phyloP scores from a whole-genome alignment of 2,888 invertebrate genomes.

The Oscheius sp. region DNA sequence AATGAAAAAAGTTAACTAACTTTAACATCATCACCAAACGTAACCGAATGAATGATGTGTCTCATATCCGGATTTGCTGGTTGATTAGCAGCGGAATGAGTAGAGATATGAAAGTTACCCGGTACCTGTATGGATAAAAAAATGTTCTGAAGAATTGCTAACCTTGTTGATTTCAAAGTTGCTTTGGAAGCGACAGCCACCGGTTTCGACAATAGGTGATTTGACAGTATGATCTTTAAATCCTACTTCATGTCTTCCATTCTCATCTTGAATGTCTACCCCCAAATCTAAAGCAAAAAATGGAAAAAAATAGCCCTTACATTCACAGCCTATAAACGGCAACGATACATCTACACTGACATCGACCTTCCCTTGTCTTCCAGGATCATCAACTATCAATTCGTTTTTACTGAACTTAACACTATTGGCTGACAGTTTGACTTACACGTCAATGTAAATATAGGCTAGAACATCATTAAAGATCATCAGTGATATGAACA shows the following conservation, averaged over 20 bases:
- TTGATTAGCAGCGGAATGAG: conserved; percentile 74
- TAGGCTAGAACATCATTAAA: conserved; percentile 58
- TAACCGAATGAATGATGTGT: conserved; percentile 74
- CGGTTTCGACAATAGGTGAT: conserved; percentile 70
- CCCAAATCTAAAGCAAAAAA: conserved; percentile 72
- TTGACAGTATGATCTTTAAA: conserved; percentile 75
- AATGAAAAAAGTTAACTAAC: conserved; percentile 29
- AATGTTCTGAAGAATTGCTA: background rate
- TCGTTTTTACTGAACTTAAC: conserved; percentile 70
- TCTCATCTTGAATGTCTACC: conserved; percentile 76
- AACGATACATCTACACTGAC: conserved; percentile 75
- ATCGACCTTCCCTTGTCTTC: conserved; percentile 73
- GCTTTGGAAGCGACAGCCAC: conserved; percentile 75
- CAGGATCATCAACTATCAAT: conserved; percentile 75
- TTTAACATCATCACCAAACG: conserved; percentile 70
- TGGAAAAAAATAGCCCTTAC: conserved; percentile 66
- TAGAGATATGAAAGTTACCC: conserved; percentile 77
- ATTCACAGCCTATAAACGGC: conserved; percentile 74
- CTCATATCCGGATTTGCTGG: conserved; percentile 75
- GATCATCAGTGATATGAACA: conserved; percentile 56
- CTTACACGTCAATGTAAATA: conserved; percentile 57
- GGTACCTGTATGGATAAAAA: conserved; percentile 71
- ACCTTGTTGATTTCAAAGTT: conserved; percentile 73
- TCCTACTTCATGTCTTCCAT: conserved; percentile 76
- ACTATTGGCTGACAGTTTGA: background rate